phyloP scores from a whole-genome alignment of 2,113 vertebrate genomes.

The Prolemur simus region DNA sequence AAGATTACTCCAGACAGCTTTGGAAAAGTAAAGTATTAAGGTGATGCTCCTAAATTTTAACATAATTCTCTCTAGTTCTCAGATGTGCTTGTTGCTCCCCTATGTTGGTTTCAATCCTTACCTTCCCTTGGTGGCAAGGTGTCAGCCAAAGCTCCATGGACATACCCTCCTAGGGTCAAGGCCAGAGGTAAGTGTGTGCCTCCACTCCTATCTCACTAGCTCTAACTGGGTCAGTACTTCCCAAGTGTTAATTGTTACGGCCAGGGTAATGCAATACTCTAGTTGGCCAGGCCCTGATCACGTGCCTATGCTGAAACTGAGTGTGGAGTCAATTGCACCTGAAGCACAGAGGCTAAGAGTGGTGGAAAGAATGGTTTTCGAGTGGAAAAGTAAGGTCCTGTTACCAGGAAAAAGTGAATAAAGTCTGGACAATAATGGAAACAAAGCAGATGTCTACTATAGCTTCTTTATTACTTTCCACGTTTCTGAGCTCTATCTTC shows the following conservation, averaged over 20 bases:
- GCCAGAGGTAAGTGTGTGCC: neutral
- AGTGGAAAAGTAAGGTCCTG: neutral
- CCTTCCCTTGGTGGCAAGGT: neutral
- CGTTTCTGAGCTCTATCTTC: neutral
- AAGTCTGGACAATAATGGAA: neutral
- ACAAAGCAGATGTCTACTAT: neutral
- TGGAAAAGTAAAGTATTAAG: neutral
- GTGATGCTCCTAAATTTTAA: neutral
- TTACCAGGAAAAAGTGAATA: neutral
- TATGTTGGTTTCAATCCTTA: neutral
- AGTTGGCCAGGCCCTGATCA: neutral
- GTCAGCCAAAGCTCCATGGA: neutral
- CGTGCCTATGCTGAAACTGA: neutral
- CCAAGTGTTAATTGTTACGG: neutral
- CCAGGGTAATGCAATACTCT: too few species aligned
- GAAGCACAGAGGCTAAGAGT: neutral
- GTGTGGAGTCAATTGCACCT: neutral
- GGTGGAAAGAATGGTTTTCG: neutral
- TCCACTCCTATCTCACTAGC: too few species aligned
- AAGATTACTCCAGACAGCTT: neutral
- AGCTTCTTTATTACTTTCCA: neutral
- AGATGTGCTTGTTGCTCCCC: neutral
- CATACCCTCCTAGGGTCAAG: neutral
- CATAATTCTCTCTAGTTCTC: neutral
- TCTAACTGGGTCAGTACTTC: neutral